Evolutionary conservation across 2,888 invertebrate genomes (phyloP), one percentile per base, ranked within the genome.

Genomic region (Notodonta dromedarius): DNA sequence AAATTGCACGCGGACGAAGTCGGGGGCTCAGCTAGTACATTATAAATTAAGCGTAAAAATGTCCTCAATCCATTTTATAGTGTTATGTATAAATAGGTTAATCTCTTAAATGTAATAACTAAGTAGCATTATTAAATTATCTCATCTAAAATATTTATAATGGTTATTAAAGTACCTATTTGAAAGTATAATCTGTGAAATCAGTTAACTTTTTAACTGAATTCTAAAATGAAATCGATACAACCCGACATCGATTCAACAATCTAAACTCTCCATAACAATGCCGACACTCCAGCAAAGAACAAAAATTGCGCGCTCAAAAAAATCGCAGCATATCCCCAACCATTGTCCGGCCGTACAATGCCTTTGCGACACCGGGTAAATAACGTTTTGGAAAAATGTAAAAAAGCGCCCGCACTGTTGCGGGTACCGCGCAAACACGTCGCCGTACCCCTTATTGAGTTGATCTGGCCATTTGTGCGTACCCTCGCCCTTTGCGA

Each of bases 391-490:
- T 76, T 84, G 80, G 82, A 85, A 91, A 92, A 93, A 91, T 84
- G 88, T 87, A 90, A 91, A 92, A 91, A 90, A 90, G 83, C 79
- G 75, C 78, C 83, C 79, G 77, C 78, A 77, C 86, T 80, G 89
- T 91, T 92, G 93, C 84, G 93, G 93, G 90, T 88, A 86, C 87
- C 90, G 90, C 83, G 91, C 89, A 93, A 93, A 93, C 93, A 93
- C 89, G 90, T 87, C 85, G 75, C 82, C 80, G 83, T 88, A 85
- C 88, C 88, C 91, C 91, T 91, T 90, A 90, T 89, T 90, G 90
- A 90, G 91, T 91, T 88, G 91, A 93, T 92, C 93, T 92, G 92
- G 90, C 91, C 88, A 93, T 91, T 91, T 89, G 88, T 85, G 87
- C 86, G 85, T 78, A 82, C 90, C 87, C 88, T 85, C 86, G 86